Evolutionary conservation across 2,797 vertebrate genomes (phyloP).

Genomic region (Champsocephalus gunnari): DNA sequence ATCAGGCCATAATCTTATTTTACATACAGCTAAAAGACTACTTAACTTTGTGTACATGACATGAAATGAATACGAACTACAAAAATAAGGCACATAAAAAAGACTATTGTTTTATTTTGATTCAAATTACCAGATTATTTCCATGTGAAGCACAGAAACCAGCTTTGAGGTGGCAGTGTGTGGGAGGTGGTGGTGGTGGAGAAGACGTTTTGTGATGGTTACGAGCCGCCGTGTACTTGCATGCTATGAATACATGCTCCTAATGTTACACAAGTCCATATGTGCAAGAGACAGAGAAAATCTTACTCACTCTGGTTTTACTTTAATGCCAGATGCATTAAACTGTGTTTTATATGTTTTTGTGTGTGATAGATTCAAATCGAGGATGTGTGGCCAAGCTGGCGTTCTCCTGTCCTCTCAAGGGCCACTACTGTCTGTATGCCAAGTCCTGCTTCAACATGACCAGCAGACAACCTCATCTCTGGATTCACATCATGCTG

Average conservation of each 20-base stretch:
- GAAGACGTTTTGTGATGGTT: slow-evolving; percentile 2
- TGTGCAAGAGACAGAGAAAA: slow-evolving; percentile 17
- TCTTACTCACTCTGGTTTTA: background rate
- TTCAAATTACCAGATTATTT: slow-evolving; percentile 6
- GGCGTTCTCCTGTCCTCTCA: slow-evolving; percentile 93
- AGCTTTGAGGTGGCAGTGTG: slow-evolving; percentile 8
- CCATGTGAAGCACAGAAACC: background rate
- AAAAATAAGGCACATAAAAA: background rate
- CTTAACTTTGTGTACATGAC: background rate
- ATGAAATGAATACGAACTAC: background rate
- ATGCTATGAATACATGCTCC: slow-evolving; percentile 45
- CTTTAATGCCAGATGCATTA: background rate
- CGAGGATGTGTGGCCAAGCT: slow-evolving; percentile 90
- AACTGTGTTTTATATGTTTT: background rate
- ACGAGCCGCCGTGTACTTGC: slow-evolving; percentile 16
- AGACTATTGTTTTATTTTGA: background rate
- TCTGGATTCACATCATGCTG: slow-evolving; percentile 97
- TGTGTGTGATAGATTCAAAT: slow-evolving; percentile 83
- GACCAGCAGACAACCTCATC: slow-evolving; percentile 89
- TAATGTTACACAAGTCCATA: slow-evolving; percentile 41
- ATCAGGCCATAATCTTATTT: background rate
- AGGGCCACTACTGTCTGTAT: slow-evolving; percentile 95
- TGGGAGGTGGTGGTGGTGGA: slow-evolving; percentile 5
- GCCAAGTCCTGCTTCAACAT: slow-evolving; percentile 92
- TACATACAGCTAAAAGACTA: background rate